Base-by-base conservation (phyloP, 2,888 invertebrate genomes). In the Drosophila testacea region DNA sequence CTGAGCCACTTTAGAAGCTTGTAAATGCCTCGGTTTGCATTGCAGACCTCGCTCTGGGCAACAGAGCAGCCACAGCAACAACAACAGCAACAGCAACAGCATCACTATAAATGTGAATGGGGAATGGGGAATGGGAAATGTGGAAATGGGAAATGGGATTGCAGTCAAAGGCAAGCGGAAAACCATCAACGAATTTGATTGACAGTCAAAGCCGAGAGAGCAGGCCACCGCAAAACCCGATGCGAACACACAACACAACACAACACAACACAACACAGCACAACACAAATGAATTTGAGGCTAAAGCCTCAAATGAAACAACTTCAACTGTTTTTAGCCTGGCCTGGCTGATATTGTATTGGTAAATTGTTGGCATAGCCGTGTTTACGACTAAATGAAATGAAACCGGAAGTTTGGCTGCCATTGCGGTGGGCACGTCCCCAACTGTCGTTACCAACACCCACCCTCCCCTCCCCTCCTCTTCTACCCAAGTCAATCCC, bases 171-270 rank as follows among this genome's bases (percentile, higher is more conserved):
- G 70, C 60, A 79, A 67, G 63, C 77, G 75, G 76, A 76, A 78
- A 77, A 72, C 63, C 68, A 78, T 72, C 78, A 79, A 75, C 76
- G 63, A 76, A 69, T 77, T 78, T 79, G 78, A 80, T 79, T 79
- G 81, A 77, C 78, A 78, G 65, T 41, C 73, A 80, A 73, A 69
- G 76, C 57, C 63, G 51, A 57, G 77, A 55, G 63, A 69, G 59
- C 66, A 22, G 22, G 22, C 77, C 71, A 75, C 65, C 79, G 66
- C 77, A 77, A 65, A 39, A 22, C 22, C 7, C 32, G 36, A 54
- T 42, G 54, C 52, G 32, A 22, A 22, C 22, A 57, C 34, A 9
- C 50, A 52, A 38, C 42, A 32, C 28, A 41, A 71, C 50, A 36
- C 39, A 13, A 57, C 34, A 9, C 50, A 52, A 42, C 42, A 38